Percentiles rank a stretch among this genome's conserved stretches.
These are phyloP conservation scores for Drosophila antonietae DNA, from an alignment of 2,888 invertebrate genomes.

Conservation along the genomic window DNA sequence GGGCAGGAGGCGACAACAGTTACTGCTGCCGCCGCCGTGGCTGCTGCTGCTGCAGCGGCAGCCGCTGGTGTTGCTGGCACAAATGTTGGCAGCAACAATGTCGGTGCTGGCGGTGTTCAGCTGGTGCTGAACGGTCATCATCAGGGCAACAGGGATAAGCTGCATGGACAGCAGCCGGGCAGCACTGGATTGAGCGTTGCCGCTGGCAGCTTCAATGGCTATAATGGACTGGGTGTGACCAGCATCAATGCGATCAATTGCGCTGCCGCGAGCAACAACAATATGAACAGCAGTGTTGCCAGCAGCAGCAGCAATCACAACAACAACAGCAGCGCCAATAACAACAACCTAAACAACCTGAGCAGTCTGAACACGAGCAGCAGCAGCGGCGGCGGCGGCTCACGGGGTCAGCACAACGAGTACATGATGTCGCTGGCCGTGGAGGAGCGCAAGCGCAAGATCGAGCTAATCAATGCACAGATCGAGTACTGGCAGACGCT, in stretches of 20 bases:
- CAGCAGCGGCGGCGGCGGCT: conserved; percentile 15
- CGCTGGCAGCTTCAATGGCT: conserved; percentile 56
- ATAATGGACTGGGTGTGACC: conserved; percentile 52
- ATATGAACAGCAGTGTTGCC: conserved; percentile 5
- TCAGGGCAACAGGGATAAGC: conserved; percentile 42
- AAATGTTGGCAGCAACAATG: conserved; percentile 18
- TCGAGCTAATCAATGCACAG: conserved; percentile 83
- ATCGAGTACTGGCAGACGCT: conserved; percentile 84
- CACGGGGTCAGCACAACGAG: conserved; percentile 73
- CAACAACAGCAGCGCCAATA: neutral
- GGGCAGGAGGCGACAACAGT: conserved; percentile 14
- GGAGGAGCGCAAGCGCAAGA: conserved; percentile 83
- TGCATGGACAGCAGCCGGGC: conserved; percentile 25
- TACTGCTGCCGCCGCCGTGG: conserved; percentile 17
- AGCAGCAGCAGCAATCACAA: conserved; percentile 14
- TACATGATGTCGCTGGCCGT: conserved; percentile 82
- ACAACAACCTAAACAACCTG: neutral
- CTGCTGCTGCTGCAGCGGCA: conserved; percentile 7
- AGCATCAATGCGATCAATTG: conserved; percentile 23
- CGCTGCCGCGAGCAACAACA: conserved; percentile 5
- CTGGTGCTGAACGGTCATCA: conserved; percentile 61
- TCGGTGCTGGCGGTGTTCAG: conserved; percentile 32
- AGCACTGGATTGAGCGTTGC: conserved; percentile 50
- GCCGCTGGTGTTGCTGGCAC: conserved; percentile 23
- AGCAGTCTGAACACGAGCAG: neutral